A percentile compares a stretch with the other conserved stretches of the same genome.
phyloP scores from a whole-genome alignment of 37 sponge, comb jelly and placozoan species.

The Geodia barretti region DNA sequence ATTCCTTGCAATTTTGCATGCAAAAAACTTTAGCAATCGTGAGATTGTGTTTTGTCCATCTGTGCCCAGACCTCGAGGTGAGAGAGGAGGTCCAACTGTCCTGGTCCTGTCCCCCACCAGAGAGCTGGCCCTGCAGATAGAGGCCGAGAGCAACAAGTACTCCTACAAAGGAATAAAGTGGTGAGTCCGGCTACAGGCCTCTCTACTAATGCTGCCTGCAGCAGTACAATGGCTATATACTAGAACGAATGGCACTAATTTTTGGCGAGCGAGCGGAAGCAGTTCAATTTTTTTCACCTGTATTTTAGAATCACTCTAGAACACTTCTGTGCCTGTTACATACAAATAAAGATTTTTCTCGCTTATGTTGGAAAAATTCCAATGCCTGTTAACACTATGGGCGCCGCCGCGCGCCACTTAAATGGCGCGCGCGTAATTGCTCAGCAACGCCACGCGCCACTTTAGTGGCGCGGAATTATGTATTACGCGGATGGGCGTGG shows the following conservation, averaged over 20 bases:
- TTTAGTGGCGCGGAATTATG: no score
- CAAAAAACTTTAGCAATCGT: no score
- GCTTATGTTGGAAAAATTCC: no score
- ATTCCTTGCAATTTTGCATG: neutral
- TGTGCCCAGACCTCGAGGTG: slow-evolving; percentile 61
- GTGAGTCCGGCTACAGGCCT: slow-evolving; percentile 7
- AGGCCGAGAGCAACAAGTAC: slow-evolving; percentile 90
- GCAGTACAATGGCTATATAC: neutral
- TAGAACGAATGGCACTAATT: no score
- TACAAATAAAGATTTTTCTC: neutral
- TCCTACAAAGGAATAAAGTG: slow-evolving; percentile 81
- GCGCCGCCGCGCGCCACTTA: no score
- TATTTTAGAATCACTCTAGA: neutral
- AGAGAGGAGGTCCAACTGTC: slow-evolving; percentile 83
- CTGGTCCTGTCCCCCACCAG: slow-evolving; percentile 92
- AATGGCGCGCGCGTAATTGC: no score
- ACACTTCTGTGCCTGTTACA: neutral
- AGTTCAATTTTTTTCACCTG: no score
- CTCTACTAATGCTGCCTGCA: neutral
- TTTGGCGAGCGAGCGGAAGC: no score
- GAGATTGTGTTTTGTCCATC: neutral
- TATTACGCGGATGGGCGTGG: no score
- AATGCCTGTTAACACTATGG: no score
- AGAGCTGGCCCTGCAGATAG: slow-evolving; percentile 95
- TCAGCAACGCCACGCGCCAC: no score